phyloP scores from a whole-genome alignment of 2,797 vertebrate genomes.

The Perdix hodgsoniae region DNA sequence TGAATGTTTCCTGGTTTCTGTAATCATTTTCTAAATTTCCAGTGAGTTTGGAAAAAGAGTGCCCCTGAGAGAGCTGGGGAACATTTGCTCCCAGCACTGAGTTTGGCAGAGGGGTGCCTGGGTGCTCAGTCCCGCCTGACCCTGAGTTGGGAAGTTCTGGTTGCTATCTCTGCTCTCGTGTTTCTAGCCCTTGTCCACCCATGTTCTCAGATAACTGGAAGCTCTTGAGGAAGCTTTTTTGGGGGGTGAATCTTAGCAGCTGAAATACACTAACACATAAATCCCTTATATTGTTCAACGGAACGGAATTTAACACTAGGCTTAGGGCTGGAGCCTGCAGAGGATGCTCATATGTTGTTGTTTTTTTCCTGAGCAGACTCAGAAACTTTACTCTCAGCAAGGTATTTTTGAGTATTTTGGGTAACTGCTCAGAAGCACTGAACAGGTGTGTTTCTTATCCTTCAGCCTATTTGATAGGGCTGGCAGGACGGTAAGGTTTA shows the following conservation, averaged over 20 bases:
- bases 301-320: not conserved
- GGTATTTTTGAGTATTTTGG: not conserved
- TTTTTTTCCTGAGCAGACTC: not conserved
- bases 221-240: not conserved
- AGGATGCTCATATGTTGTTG: not conserved
- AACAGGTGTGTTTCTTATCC: not conserved
- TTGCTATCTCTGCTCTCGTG: not conserved
- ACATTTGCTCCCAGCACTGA: not conserved
- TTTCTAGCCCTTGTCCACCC: not conserved
- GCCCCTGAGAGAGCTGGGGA: not conserved
- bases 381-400: not conserved
- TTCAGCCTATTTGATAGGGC: rapidly evolving
- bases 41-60: rapidly evolving
- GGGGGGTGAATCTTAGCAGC: not conserved
- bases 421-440: not conserved
- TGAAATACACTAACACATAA: not conserved
- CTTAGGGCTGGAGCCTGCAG: not conserved
- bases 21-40: not conserved
- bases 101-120: rapidly evolving
- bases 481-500: not conserved
- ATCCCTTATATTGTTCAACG: not conserved
- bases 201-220: not conserved
- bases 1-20: not conserved
- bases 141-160: not conserved
- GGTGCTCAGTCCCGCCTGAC: rapidly evolving